These are phyloP conservation scores for Octodon degus DNA, from an alignment of 2,113 vertebrate species.

Conservation along the genomic window DNA sequence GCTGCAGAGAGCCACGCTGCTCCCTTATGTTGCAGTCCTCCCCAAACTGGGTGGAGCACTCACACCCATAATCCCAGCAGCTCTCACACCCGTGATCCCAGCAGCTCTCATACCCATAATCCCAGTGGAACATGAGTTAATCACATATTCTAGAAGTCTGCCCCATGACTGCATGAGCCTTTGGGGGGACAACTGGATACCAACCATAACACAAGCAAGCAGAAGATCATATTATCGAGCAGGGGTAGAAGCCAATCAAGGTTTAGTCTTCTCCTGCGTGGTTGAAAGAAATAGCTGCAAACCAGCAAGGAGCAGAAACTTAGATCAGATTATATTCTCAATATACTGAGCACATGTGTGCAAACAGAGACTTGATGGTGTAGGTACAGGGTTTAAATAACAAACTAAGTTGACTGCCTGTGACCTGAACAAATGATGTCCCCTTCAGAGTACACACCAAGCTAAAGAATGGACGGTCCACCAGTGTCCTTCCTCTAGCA, in stretches of 20 bases:
- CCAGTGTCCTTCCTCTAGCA: neutral
- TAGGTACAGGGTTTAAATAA: neutral
- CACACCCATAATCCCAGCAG: no score
- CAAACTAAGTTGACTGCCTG: neutral
- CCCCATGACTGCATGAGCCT: no score
- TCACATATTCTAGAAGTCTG: no score
- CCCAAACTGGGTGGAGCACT: no score
- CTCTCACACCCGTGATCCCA: no score
- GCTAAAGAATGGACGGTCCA: neutral
- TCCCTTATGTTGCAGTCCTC: no score
- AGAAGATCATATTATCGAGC: neutral
- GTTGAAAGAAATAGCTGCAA: neutral
- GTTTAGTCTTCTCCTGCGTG: neutral
- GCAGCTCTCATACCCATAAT: no score
- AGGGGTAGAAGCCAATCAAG: neutral
- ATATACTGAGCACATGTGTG: neutral
- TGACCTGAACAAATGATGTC: neutral
- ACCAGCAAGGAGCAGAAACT: neutral
- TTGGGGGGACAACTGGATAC: no score
- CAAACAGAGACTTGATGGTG: neutral
- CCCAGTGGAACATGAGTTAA: no score
- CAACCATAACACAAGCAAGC: no score
- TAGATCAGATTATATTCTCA: neutral
- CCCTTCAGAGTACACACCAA: neutral
- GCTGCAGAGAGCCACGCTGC: no score